Percentiles rank a stretch among this genome's conserved stretches.
Conservation (phyloP, 2,113 vertebrate genomes). For the Aleadryas rufinucha region DNA sequence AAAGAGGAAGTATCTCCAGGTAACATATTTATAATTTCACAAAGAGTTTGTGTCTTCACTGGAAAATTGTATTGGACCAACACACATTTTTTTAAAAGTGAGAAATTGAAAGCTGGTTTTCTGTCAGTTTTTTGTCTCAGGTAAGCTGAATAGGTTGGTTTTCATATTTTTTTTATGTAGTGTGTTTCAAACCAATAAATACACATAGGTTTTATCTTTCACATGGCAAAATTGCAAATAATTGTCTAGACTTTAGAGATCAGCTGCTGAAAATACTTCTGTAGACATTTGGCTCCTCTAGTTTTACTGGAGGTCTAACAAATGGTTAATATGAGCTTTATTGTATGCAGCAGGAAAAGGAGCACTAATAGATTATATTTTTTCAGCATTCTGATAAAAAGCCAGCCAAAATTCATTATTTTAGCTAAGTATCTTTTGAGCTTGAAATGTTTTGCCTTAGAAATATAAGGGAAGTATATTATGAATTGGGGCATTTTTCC, state of each 20-base stretch:
- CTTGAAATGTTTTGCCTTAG: neutral
- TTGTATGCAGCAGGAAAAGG: neutral
- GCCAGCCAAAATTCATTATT: neutral
- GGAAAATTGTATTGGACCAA: neutral
- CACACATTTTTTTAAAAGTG: neutral
- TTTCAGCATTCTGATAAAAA: neutral
- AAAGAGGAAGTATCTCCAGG: conserved; percentile 97
- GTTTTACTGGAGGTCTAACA: neutral
- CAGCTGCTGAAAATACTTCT: neutral
- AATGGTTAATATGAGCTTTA: neutral
- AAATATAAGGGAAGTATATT: neutral
- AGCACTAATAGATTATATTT: neutral
- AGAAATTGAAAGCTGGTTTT: neutral
- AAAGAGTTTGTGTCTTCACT: neutral
- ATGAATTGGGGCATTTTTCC: neutral
- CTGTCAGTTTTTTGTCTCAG: neutral
- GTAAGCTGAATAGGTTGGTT: neutral
- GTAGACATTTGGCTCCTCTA: neutral
- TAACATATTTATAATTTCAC: conserved; percentile 41
- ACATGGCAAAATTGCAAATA: neutral
- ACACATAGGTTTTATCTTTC: neutral
- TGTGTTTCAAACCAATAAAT: neutral
- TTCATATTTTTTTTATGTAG: neutral
- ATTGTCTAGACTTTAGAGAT: neutral
- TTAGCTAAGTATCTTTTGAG: neutral